Evolutionary conservation across 2,888 invertebrate genomes (phyloP), one percentile per base, ranked within the genome.

Genomic region (Eupsilia transversa): DNA sequence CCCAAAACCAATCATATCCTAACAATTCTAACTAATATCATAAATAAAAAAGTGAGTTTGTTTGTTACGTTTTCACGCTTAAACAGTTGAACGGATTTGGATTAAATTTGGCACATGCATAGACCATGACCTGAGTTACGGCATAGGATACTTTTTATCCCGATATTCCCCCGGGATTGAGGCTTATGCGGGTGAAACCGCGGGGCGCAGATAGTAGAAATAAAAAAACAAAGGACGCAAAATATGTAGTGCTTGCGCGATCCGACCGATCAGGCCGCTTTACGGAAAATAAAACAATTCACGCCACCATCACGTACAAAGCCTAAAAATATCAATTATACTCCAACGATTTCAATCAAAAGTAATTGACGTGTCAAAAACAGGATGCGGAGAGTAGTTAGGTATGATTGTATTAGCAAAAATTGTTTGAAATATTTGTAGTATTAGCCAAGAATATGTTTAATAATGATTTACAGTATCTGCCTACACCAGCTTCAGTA

Each of bases 311-410:
- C 52, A 54, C 43, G 46, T 41, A 33, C 7, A 60, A 54, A 63
- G 10, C 49, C n/a, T 52, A 46, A 61, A 72, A 75, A 81, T 81
- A 75, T 61, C 35, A 66, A 80, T 66, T 66, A 66, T 52, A 46
- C 33, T 80, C 38, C 56, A 63, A 66, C 61, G 56, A 75, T 41
- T 66, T 38, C 60, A 80, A 78, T 74, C 54, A 75, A 80, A 80
- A 30, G 27, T 66, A 66, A 80, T 66, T 65, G 75, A 56, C 30
- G 12, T 75, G 49, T 56, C 66, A 78, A 52, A 52, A 35, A 61
- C 81, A 61, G 65, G 41, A 27, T 30, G 54, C 46, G 12, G 33
- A 14, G 14, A 46, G 60, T 17, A 20, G 4, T 30, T 49, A 27
- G 12, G 33, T 56, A 61, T n/a, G 54, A 52, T n/a, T n/a, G n/a